These are phyloP conservation scores for Dufourea novaeangliae DNA, from an alignment of 1,140 invertebrate species.

Conservation along the genomic window DNA sequence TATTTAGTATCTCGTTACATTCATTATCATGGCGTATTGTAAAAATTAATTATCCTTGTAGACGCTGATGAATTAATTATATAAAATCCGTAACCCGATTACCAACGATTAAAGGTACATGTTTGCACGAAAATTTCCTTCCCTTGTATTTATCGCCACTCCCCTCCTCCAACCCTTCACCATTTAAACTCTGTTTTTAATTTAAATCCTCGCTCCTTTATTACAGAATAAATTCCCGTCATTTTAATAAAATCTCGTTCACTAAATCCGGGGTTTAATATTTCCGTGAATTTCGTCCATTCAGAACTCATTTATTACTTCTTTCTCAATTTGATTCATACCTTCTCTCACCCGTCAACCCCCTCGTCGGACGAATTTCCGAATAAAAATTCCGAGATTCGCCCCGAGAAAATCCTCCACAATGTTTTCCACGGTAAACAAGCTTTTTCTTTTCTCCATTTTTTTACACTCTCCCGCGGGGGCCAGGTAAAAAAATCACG, in stretches of 20 bases:
- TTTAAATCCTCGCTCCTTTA: background rate
- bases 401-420: background rate
- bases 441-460: too few species aligned
- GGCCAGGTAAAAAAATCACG: background rate
- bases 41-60: slow-evolving; percentile 28
- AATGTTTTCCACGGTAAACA: background rate
- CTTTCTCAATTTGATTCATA: background rate
- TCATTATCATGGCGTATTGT: slow-evolving; percentile 11
- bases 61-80: background rate
- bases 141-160: background rate
- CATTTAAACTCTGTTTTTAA: background rate
- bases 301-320: background rate
- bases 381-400: background rate
- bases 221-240: background rate
- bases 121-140: background rate
- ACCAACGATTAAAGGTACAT: background rate
- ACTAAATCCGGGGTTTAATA: background rate
- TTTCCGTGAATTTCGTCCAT: background rate
- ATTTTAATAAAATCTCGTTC: background rate
- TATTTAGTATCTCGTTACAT: slow-evolving; percentile 29
- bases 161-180: too few species aligned
- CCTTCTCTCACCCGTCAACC: background rate
- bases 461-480: too few species aligned
- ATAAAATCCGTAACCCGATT: slow-evolving; percentile 2
- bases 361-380: too few species aligned